Base-by-base conservation (phyloP, 2,888 invertebrate genomes). In the Ramazzottius varieornatus region DNA sequence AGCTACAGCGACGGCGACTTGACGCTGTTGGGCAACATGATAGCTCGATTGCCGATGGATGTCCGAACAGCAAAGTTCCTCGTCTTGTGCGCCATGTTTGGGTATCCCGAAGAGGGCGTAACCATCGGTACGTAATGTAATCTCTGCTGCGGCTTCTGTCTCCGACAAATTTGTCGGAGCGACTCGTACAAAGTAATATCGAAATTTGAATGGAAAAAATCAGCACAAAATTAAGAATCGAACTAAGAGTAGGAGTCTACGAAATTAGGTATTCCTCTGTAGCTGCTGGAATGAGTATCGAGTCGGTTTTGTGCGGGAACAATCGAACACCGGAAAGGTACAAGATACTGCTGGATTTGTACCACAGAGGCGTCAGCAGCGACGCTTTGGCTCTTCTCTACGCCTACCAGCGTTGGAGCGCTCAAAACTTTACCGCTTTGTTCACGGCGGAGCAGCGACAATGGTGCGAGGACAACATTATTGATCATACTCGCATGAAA, bases 211-310 rank as follows among this genome's bases (percentile, higher is more conserved):
- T 29, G 13, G 13, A 4, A 4, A 4, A 29, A 8, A 4, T 54
- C 13, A 54, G 8, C 4, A 54, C 13, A 54, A 4, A n/a, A n/a
- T 54, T 29, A 29, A 16, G 54, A 13, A 16, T 54, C 29, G n/a
- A n/a, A n/a, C n/a, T n/a, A n/a, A n/a, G n/a, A n/a, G n/a, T n/a
- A n/a, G n/a, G n/a, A n/a, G n/a, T n/a, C n/a, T n/a, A n/a, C n/a
- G n/a, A n/a, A n/a, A n/a, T n/a, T n/a, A n/a, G n/a, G n/a, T n/a
- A n/a, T n/a, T n/a, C n/a, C n/a, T n/a, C n/a, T 20, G 40, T 40
- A 54, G 54, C 54, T 54, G 54, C 54, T 54, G 54, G 54, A 54
- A n/a, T 54, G 54, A n/a, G 16, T 8, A 24, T 54, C 4, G 54
- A 54, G 24, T 16, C 54, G 24, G 54, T 54, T 24, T 24, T 54